These are phyloP conservation scores for Drosophila acutilabella DNA, from an alignment of 2,888 invertebrate species.

Conservation along the genomic window DNA sequence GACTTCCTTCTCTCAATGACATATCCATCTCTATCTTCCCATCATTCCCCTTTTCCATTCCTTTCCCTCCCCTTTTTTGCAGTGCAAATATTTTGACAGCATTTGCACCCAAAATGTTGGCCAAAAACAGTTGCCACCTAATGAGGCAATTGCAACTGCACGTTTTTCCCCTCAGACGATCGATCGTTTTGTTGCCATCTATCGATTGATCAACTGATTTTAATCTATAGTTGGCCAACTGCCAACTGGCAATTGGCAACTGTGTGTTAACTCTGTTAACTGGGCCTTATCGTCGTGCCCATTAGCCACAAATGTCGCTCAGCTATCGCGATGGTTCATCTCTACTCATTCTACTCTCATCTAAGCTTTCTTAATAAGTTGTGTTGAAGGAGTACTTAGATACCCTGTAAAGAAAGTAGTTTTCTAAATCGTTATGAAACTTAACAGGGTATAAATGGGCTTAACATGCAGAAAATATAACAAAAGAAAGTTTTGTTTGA, in stretches of 20 bases:
- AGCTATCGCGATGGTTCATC: constrained; percentile 26
- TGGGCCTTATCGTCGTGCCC: constrained; percentile 42
- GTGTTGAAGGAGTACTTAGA: background rate
- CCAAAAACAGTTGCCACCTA: constrained; percentile 24
- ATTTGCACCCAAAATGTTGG: constrained; percentile 30
- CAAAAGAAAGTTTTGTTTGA: no score
- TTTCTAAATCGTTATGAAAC: no score
- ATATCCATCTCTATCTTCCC: background rate
- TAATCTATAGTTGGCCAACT: constrained; percentile 30
- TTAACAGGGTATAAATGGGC: no score
- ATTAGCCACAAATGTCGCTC: constrained; percentile 56
- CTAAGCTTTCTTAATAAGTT: background rate
- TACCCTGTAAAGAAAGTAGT: background rate
- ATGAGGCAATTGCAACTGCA: constrained; percentile 44
- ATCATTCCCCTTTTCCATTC: background rate
- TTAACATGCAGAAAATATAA: no score
- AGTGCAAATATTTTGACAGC: constrained; percentile 54
- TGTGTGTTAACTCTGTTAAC: constrained; percentile 26
- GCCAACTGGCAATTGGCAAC: constrained; percentile 17
- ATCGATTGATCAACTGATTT: constrained; percentile 46
- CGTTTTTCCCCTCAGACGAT: constrained; percentile 23
- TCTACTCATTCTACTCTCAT: constrained; percentile 2
- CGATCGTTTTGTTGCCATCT: background rate
- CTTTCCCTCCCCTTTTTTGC: background rate
- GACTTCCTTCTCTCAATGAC: background rate